Evolutionary conservation across 2,113 vertebrate genomes (phyloP), one percentile per base, ranked within the genome.

Genomic region (Asarcornis scutulata): DNA sequence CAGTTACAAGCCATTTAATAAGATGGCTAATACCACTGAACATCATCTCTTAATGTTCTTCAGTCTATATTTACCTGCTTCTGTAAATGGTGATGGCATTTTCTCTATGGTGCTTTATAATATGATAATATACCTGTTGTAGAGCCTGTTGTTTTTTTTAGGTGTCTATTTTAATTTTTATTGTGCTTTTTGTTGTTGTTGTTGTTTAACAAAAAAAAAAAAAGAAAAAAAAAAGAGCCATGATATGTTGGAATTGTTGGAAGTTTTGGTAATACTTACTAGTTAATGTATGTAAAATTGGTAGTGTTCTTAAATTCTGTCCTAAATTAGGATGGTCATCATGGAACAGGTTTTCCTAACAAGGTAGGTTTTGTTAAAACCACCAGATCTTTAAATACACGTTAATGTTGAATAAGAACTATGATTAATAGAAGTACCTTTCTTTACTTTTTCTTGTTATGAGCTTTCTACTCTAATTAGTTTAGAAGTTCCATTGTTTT

Each of bases 331-430:
- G 88, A 40, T 88, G 44, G 16, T 96, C 66, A 76, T 60, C 25
- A 42, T 31, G 74, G 75, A 52, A 7, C 86, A 97, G 36, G 40
- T 85, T 82, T 91, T 91, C 59, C 69, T 73, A 66, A 80, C n/a
- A 95, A 97, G 95, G 88, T 96, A 96, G 94, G 92, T 97, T 95
- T 96, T 72, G 20, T 88, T 93, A 77, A 83, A 64, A 89, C 11
- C 7, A 60, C 38, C 69, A 93, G 52, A 94, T 23, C 60, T 89
- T 85, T 34, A 59, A 91, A 78, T 56, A 52, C 18, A 23, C 34
- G 84, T 84, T 86, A 69, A 20, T 88, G 42, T 32, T 88, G 42
- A 60, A 69, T 83, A 4, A 73, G 25, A 25, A 17, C 67, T 89
- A 36, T 77, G 15, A 76, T 68, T 53, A 53, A 32, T 44, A 16